Percentiles rank a stretch among this genome's conserved stretches.
Conservation (phyloP, 2,797 vertebrate genomes). For the Gymnocypris eckloni region DNA sequence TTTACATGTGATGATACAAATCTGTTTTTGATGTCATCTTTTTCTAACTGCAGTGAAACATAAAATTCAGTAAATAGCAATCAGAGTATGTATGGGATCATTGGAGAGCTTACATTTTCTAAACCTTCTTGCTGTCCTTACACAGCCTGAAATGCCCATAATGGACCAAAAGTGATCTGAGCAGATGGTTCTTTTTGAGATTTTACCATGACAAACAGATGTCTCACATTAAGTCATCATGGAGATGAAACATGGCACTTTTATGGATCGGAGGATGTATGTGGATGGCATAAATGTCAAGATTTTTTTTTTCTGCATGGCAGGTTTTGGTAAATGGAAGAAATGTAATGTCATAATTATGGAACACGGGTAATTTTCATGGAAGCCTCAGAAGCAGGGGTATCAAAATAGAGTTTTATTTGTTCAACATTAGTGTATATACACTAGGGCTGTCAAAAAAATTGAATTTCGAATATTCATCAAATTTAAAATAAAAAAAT, state of each 20-base stretch:
- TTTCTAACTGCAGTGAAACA: not conserved
- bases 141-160: not conserved
- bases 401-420: not conserved
- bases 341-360: not conserved
- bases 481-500: too few species aligned
- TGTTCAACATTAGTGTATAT: not conserved
- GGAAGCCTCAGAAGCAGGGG: not conserved
- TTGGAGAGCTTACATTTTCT: not conserved
- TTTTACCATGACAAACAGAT: conserved; percentile 18
- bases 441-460: too few species aligned
- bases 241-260: conserved; percentile 27
- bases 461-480: too few species aligned
- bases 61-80: not conserved
- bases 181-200: not conserved
- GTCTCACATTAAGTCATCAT: conserved; percentile 22
- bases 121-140: not conserved
- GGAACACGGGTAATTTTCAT: not conserved
- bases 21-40: not conserved
- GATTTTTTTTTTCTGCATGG: not conserved
- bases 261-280: conserved; percentile 13
- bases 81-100: not conserved
- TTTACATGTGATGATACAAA: not conserved
- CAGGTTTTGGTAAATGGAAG: conserved; percentile 24
- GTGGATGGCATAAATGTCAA: conserved; percentile 28
- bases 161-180: not conserved